Evolutionary conservation across 2,113 vertebrate genomes (phyloP), one percentile per base, ranked within the genome.

Genomic region (Poicephalus meyeri): DNA sequence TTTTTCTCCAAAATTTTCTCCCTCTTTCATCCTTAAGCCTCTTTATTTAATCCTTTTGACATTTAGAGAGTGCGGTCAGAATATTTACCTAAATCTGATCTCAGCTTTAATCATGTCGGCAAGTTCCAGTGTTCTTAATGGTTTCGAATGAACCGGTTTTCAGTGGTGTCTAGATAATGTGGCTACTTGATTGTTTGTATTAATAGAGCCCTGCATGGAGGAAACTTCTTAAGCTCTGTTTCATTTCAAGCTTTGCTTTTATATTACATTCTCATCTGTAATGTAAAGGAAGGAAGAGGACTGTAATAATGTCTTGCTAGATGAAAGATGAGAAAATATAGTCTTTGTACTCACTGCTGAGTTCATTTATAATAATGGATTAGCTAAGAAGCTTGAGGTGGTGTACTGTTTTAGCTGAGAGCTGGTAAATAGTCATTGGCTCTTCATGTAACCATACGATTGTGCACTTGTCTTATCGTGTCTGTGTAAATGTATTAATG

Each of bases 401-500:
- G 10, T 52, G 80, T 58, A 58, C 29, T 76, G 39, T 46, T 49
- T 64, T 15, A 65, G 10, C 39, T 69, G 44, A 70, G 21, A 80
- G 24, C 13, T 70, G 55, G 12, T 14, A 79, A 86, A 74, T 29
- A 47, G 29, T 69, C 11, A 37, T 68, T 2, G 1, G 17, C 55
- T 86, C 18, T 33, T 61, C 13, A 7, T 16, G 13, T 23, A 37
- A 41, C n/a, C 4, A 1, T 64, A n/a, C 0, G 1, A n/a, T 41
- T 39, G 31, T 65, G 17, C n/a, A 6, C 35, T 49, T 60, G 14
- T 65, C 14, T 50, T 18, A 16, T 15, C 24, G 14, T 64, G 5
- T 47, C 72, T 52, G 4, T 25, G 29, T 17, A 52, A 65, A 85
- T 39, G 7, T 11, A 20, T 7, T 16, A 58, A 26, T 66, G 16